Conservation (phyloP, 2,888 invertebrate species). For the Girardia tigrina region DNA sequence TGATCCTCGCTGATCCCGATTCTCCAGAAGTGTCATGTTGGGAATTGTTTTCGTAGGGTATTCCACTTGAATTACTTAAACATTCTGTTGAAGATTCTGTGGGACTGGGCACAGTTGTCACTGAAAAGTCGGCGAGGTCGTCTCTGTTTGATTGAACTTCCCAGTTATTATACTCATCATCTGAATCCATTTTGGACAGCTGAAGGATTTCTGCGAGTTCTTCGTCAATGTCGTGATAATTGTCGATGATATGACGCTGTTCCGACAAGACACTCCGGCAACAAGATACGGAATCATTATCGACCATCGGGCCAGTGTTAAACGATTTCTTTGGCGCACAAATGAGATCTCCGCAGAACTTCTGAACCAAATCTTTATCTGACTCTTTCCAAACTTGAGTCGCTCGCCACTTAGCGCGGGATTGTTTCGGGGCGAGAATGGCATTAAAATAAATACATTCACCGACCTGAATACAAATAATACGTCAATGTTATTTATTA, state of each 20-base stretch:
- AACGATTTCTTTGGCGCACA: neutral
- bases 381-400: constrained; percentile 46
- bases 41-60: neutral
- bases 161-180: neutral
- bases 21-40: neutral
- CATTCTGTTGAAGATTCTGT: neutral
- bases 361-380: constrained; percentile 30
- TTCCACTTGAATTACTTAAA: neutral
- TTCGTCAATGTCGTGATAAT: constrained; percentile 15
- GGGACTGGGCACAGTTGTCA: neutral
- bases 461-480: constrained; percentile 43
- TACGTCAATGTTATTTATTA: no score
- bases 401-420: constrained; percentile 50
- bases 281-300: neutral
- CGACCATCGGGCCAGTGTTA: neutral
- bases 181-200: constrained; percentile 7
- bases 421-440: constrained; percentile 48
- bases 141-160: neutral
- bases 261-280: neutral
- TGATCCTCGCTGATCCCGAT: neutral
- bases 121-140: neutral
- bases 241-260: constrained; percentile 9
- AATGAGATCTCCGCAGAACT: neutral
- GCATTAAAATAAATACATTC: constrained; percentile 49
- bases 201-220: constrained; percentile 6